Conservation (phyloP, 2,888 invertebrate species). For the Monoplex corrugatus region DNA sequence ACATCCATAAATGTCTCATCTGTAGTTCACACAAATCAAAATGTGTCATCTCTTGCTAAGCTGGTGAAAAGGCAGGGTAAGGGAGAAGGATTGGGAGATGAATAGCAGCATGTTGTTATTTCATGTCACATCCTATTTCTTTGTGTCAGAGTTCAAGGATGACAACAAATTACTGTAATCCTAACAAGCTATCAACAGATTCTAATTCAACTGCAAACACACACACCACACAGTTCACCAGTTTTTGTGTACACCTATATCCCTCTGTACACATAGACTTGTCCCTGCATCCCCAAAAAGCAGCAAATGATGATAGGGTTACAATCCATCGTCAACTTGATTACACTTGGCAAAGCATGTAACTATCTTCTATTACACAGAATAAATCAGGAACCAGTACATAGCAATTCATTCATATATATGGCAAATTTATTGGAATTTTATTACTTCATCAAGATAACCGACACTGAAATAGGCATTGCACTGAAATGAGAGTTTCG, state of each 20-base stretch:
- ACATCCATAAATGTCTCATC: too few species aligned
- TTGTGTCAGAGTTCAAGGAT: too few species aligned
- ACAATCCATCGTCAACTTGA: background rate
- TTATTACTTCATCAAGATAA: background rate
- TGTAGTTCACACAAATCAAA: too few species aligned
- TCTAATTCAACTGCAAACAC: background rate
- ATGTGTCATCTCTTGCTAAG: too few species aligned
- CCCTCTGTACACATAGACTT: background rate
- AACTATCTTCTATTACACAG: background rate
- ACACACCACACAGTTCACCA: background rate
- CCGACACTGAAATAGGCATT: background rate
- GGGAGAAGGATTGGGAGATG: too few species aligned
- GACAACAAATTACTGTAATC: too few species aligned
- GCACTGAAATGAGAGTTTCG: constrained; percentile 37
- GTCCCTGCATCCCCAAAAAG: background rate
- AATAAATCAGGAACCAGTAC: too few species aligned
- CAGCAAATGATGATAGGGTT: background rate
- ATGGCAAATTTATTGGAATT: constrained; percentile 42
- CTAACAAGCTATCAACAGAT: too few species aligned
- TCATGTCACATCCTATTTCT: too few species aligned
- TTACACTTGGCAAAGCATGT: background rate
- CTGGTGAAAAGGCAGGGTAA: too few species aligned
- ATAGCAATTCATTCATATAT: background rate
- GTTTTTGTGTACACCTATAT: background rate
- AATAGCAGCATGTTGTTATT: too few species aligned